Evolutionary conservation across 2,797 vertebrate species (phyloP).

Genomic region (Sebastes umbrosus): DNA sequence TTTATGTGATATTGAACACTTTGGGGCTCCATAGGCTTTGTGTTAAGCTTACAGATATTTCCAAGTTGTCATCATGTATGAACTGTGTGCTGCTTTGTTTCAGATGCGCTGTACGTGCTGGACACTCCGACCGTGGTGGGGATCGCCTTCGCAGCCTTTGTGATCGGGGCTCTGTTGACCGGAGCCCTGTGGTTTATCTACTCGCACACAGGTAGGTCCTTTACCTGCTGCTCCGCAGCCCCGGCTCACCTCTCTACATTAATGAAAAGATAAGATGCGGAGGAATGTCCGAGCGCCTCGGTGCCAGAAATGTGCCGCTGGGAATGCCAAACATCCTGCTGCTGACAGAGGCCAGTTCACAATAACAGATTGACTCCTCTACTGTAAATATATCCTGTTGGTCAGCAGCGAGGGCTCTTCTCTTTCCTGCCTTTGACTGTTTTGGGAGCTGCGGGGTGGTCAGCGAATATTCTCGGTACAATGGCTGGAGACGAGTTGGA

Average conservation of each 20-base stretch:
- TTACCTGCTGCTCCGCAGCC: slow-evolving; percentile 28
- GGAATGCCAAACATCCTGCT: slow-evolving; percentile 73
- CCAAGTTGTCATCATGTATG: background rate
- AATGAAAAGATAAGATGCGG: slow-evolving; percentile 62
- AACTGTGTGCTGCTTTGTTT: slow-evolving; percentile 22
- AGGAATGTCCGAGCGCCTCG: slow-evolving; percentile 57
- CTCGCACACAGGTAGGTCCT: slow-evolving; percentile 91
- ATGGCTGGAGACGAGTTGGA: slow-evolving; percentile 73
- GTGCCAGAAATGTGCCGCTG: slow-evolving; percentile 64
- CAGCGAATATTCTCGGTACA: slow-evolving; percentile 67
- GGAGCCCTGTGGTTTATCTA: slow-evolving; percentile 99
- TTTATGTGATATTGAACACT: background rate
- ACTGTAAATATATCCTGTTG: slow-evolving; percentile 83
- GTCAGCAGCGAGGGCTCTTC: slow-evolving; percentile 71
- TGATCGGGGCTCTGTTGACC: slow-evolving; percentile 93
- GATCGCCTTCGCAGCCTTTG: slow-evolving; percentile 95
- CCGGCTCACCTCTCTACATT: slow-evolving; percentile 18
- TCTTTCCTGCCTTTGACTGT: slow-evolving; percentile 79
- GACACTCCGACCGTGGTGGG: slow-evolving; percentile 93
- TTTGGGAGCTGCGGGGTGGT: slow-evolving; percentile 52
- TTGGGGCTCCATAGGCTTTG: background rate
- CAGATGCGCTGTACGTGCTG: slow-evolving; percentile 85
- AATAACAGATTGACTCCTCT: slow-evolving; percentile 76
- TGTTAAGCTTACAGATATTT: background rate
- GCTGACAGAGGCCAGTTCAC: slow-evolving; percentile 70